Base-by-base conservation (phyloP, 2,797 vertebrate species). In the Luscinia megarhynchos region DNA sequence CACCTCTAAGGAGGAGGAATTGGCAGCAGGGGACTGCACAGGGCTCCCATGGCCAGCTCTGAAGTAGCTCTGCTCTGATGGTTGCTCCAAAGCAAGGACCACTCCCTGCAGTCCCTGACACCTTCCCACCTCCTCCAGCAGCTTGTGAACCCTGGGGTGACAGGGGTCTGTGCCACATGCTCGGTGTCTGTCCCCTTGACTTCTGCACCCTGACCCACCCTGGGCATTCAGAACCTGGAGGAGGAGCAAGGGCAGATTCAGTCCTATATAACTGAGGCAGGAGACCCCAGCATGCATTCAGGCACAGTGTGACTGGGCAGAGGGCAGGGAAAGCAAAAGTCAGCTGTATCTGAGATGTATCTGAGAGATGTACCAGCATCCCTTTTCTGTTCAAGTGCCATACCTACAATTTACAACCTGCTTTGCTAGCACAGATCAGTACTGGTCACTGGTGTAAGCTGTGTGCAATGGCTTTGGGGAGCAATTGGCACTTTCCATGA, bases 201-300 rank as follows among this genome's bases (percentile, higher is more conserved):
- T 79, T 50, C 64, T 70, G 17, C 2, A 2, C 30, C 11, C 26
- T 62, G 46, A 51, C 46, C 14, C 45, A 70, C 6, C 4, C n/a
- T 53, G 30, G 10, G 29, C 16, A 8, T 41, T 63, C 54, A 75
- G 36, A 83, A 26, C 32, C 34, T 38, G 21, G 12, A n/a, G 30
- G 41, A 89, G 51, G 58, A 87, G 30, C 32, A 57, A n/a, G 48
- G 10, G 41, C 34, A 51, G 15, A 53, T 38, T 41, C 63, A 73
- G 17, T 18, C 21, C 36, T 20, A 0, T 13, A 2, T 4, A 64
- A 32, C 2, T 2, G 0, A 61, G 34, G 34, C 34, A 67, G 64
- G 15, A 53, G 59, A 63, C 26, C 10, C 17, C 58, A 51, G 11
- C 18, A 1, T 5, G 19, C 8, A 2, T 48, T 69, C 36, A 73